Conservation (phyloP, 92 coral and sea anemone species). For the Blastomussa wellsi region DNA sequence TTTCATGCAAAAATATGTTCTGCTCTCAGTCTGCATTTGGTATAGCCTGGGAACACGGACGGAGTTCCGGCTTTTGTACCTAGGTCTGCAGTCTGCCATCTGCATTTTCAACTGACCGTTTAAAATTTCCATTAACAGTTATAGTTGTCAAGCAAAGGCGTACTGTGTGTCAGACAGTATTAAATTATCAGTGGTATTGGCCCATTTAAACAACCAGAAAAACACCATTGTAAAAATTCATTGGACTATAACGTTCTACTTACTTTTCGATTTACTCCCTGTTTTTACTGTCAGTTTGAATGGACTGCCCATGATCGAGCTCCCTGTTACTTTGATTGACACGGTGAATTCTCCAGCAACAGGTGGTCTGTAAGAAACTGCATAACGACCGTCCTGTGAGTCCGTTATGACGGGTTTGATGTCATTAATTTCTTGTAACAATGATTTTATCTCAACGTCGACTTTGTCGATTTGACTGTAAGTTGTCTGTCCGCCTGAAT, state of each 20-base stretch:
- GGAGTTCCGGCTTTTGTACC: too few relatives aligned
- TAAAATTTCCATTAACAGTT: too few relatives aligned
- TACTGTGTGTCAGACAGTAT: too few relatives aligned
- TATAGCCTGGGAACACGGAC: too few relatives aligned
- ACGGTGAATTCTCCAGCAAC: conserved; percentile 1
- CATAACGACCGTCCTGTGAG: conserved; percentile 13
- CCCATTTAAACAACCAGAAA: too few relatives aligned
- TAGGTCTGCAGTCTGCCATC: too few relatives aligned
- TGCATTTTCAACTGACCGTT: too few relatives aligned
- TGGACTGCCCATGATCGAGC: conserved; percentile 11
- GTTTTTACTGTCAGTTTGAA: not conserved
- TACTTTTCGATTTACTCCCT: not conserved
- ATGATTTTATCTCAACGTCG: not conserved
- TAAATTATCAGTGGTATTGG: too few relatives aligned
- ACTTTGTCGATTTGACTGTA: conserved; percentile 24
- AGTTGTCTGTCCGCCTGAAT: not conserved
- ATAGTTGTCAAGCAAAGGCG: too few relatives aligned
- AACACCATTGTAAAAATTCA: too few relatives aligned
- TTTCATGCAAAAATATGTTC: too few relatives aligned
- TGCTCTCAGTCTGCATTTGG: too few relatives aligned
- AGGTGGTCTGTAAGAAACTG: conserved; percentile 2
- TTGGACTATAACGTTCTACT: not conserved
- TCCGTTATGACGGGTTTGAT: not conserved
- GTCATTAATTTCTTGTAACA: not conserved
- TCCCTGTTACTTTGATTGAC: not conserved